Evolutionary conservation across 1,140 invertebrate genomes (phyloP).

Genomic region (Cydia fagiglandana): DNA sequence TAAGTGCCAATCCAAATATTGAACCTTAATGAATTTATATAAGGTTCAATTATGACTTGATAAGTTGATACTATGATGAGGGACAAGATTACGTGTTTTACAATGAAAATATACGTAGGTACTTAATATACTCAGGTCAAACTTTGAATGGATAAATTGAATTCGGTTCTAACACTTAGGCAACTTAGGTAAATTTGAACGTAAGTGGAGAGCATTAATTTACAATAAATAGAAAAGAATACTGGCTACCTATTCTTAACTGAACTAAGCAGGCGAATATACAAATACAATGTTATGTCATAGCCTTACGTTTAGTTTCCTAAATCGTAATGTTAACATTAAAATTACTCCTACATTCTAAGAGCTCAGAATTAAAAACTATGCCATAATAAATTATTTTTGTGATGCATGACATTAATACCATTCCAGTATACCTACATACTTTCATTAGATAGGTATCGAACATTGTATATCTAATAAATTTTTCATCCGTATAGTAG

Average conservation of each 20-base stretch:
- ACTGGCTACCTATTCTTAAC: slow-evolving; percentile 4
- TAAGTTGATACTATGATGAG: no score
- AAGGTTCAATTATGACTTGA: no score
- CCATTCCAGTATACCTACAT: background rate
- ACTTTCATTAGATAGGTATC: background rate
- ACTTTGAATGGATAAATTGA: background rate
- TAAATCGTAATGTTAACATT: slow-evolving; percentile 24
- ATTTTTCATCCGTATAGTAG: background rate
- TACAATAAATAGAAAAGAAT: slow-evolving; percentile 32
- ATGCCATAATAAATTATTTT: slow-evolving; percentile 12
- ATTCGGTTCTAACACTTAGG: no score
- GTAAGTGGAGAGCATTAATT: background rate
- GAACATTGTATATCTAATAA: background rate
- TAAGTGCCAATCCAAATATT: no score
- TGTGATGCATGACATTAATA: slow-evolving; percentile 16
- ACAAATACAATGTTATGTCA: slow-evolving; percentile 22
- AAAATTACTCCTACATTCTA: slow-evolving; percentile 29
- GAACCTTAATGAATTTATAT: no score
- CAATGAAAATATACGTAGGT: no score
- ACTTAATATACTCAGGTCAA: background rate
- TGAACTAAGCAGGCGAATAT: slow-evolving; percentile 30
- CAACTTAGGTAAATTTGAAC: background rate
- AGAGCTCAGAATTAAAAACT: slow-evolving; percentile 18
- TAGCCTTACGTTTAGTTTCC: slow-evolving; percentile 11
- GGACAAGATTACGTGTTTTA: no score